Evolutionary conservation across 2,888 invertebrate genomes (phyloP), one percentile per base, ranked within the genome.

Genomic region (Mesorhabditis sp.): DNA sequence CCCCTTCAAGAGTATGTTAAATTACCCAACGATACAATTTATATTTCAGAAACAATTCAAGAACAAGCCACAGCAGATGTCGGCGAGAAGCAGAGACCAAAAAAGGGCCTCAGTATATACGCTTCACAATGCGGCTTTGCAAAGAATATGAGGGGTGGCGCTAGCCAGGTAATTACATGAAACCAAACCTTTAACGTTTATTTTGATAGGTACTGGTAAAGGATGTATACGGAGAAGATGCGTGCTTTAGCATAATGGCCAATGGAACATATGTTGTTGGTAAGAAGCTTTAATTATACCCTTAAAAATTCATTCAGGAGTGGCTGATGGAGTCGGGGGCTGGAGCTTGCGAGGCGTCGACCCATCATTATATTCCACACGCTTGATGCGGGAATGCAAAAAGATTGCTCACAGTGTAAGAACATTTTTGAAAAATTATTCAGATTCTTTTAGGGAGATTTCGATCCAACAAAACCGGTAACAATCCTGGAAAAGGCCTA

Each of bases 331-430:
- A 76, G 97, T 97, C 69, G 97, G 97, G 70, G 97, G 97, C 67
- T 97, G 97, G 97, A 90, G 95, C 84, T 92, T 93, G 76, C 95
- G 96, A 87, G 97, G 96, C 67, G 93, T 97, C 80, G 96, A 97
- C 88, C 96, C 97, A 2, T 95, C 96, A 67, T 92, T 92, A 86
- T 97, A 97, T 88, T 94, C 96, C 6, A 91, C 91, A 76, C 92
- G 93, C 85, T 89, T 97, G 81, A 96, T 97, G 97, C 91, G 90
- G 90, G 91, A 82, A 90, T 80, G 80, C 69, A 78, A 80, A 62
- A 77, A 78, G 63, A 71, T 76, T 13, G 78, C 78, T 4, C 71
- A 75, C 15, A 68, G 63, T 62, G n/a, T 62, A 15, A n/a, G 63
- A 62, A n/a, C 7, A 15, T 28, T 7, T 13, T 13, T 4, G 41